Evolutionary conservation across 2,888 invertebrate genomes (phyloP).

Genomic region (Drosophila limbata): DNA sequence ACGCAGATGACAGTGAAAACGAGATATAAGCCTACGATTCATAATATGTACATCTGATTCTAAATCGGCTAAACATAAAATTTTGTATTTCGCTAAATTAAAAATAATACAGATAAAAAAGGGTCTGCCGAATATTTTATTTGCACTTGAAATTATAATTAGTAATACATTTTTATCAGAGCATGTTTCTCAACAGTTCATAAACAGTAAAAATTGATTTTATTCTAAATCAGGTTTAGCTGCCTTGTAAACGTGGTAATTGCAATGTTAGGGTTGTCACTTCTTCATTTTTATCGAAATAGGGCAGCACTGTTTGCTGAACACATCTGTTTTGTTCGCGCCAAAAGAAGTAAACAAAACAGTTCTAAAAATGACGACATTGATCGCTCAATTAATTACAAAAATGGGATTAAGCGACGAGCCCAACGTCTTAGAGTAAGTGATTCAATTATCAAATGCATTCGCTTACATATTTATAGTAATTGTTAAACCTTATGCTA

Average conservation of each 20-base stretch:
- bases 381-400: slow-evolving; percentile 79
- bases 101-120: slow-evolving; percentile 35
- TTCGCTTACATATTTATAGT: neutral
- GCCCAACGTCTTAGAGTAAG: slow-evolving; percentile 77
- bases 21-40: slow-evolving; percentile 82
- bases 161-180: neutral
- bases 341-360: slow-evolving; percentile 43
- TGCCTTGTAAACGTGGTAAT: neutral
- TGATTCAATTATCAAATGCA: neutral
- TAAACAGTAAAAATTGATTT: too few species aligned
- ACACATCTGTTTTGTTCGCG: slow-evolving; percentile 41
- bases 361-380: slow-evolving; percentile 68
- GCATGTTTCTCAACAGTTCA: too few species aligned
- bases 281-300: neutral
- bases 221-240: neutral
- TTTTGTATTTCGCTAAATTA: slow-evolving; percentile 35
- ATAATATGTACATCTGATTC: slow-evolving; percentile 41
- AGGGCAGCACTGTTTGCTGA: slow-evolving; percentile 26
- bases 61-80: slow-evolving; percentile 42
- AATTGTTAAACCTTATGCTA: slow-evolving; percentile 32
- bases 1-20: slow-evolving; percentile 89
- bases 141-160: neutral
- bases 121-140: slow-evolving; percentile 13
- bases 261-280: slow-evolving; percentile 2
- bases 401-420: slow-evolving; percentile 83